Conservation (phyloP, 1,140 invertebrate species). For the Drosophila arawakana region DNA sequence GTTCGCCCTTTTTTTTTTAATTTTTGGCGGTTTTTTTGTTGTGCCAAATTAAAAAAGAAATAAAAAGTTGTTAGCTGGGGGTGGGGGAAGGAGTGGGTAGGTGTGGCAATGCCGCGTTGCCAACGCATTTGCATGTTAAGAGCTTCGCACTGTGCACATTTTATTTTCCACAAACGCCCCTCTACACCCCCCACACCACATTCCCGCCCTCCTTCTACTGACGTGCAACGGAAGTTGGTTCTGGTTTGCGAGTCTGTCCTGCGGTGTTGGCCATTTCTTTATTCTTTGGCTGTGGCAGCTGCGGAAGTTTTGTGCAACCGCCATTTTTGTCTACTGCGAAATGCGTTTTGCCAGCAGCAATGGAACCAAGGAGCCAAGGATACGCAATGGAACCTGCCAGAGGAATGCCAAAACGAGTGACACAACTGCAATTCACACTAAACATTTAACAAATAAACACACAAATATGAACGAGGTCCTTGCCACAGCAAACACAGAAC, state of each 20-base stretch:
- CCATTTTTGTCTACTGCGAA: conserved; percentile 58
- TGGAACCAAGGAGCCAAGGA: background rate
- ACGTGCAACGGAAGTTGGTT: conserved; percentile 66
- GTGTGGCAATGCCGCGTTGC: conserved; percentile 13
- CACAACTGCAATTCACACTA: conserved; percentile 15
- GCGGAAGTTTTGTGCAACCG: conserved; percentile 72
- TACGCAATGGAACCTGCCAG: background rate
- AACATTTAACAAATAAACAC: conserved; percentile 50
- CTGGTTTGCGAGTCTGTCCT: conserved; percentile 29
- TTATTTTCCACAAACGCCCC: conserved; percentile 39
- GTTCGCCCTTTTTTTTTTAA: conserved; percentile 42
- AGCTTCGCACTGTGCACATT: conserved; percentile 78
- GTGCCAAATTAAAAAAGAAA: conserved; percentile 77
- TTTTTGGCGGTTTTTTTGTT: conserved; percentile 14
- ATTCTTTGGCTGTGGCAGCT: conserved; percentile 33
- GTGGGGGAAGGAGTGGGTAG: background rate
- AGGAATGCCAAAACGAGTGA: conserved; percentile 28
- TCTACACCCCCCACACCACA: conserved; percentile 8
- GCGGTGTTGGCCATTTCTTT: conserved; percentile 38
- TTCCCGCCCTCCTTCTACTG: conserved; percentile 20
- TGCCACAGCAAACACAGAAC: background rate
- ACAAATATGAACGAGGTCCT: conserved; percentile 42
- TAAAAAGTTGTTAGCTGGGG: conserved; percentile 51
- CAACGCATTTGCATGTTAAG: conserved; percentile 80
- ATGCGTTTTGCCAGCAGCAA: conserved; percentile 14